Evolutionary conservation across 2,113 vertebrate genomes (phyloP).

Genomic region (Suncus etruscus): DNA sequence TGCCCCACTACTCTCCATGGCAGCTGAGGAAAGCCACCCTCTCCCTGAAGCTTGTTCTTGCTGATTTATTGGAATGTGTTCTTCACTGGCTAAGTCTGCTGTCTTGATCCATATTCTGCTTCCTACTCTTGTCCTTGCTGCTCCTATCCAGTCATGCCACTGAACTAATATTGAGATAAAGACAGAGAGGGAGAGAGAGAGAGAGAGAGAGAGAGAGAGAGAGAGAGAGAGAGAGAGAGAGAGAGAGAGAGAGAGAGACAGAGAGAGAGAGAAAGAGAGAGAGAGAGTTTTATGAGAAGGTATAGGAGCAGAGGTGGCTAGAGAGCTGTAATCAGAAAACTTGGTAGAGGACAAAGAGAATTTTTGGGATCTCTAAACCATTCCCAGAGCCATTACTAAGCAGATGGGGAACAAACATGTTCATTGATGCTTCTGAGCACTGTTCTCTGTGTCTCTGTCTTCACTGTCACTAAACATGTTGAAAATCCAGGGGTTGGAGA

Average conservation of each 20-base stretch:
- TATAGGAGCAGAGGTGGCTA: neutral
- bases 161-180: neutral
- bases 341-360: too few species aligned
- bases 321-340: too few species aligned
- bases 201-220: too few species aligned
- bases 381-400: too few species aligned
- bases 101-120: neutral
- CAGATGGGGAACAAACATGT: neutral
- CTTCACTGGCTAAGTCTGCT: neutral
- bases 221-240: too few species aligned
- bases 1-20: too few species aligned
- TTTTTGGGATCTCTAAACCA: neutral
- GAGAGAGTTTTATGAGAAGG: too few species aligned
- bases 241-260: too few species aligned
- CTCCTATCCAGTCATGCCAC: neutral
- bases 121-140: neutral
- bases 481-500: neutral
- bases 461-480: slow-evolving; percentile 61
- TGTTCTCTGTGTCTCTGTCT: slow-evolving; percentile 36
- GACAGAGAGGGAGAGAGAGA: neutral
- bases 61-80: neutral
- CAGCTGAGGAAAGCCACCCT: neutral
- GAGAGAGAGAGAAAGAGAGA: too few species aligned
- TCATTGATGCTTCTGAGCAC: slow-evolving; percentile 3
- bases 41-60: neutral